Conservation (phyloP, 92 coral and sea anemone species). For the Hydrozoanthus gracilis region DNA sequence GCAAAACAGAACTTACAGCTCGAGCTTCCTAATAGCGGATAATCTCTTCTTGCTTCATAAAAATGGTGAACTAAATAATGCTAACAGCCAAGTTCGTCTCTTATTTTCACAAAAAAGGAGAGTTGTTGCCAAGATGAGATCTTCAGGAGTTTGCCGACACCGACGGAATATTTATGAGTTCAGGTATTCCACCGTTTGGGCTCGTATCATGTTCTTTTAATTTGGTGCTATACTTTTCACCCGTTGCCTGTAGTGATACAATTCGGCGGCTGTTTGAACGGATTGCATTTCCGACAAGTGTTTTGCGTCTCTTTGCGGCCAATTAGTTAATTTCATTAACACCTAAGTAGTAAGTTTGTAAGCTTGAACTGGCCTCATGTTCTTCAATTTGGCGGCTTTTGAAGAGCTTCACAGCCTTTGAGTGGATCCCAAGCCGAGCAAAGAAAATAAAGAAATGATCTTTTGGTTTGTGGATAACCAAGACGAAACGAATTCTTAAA, state of each 20-base stretch:
- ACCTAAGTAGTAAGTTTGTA: constrained; percentile 31
- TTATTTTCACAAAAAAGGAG: too few relatives aligned
- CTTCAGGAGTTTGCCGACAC: too few relatives aligned
- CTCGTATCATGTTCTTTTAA: neutral
- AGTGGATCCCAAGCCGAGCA: constrained; percentile 27
- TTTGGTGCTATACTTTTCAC: neutral
- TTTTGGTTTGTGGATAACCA: constrained; percentile 35
- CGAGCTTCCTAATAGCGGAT: too few relatives aligned
- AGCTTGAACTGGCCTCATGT: neutral
- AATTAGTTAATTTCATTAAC: constrained; percentile 49
- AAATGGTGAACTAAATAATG: too few relatives aligned
- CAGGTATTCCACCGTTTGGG: neutral
- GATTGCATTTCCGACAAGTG: constrained; percentile 32
- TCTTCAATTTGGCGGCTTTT: constrained; percentile 45
- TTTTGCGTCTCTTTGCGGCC: constrained; percentile 31
- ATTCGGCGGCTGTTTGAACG: constrained; percentile 19
- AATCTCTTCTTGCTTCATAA: too few relatives aligned
- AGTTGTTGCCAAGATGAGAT: too few relatives aligned
- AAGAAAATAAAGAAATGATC: constrained; percentile 18
- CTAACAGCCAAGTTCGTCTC: too few relatives aligned
- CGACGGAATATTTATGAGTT: neutral
- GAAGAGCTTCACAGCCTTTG: constrained; percentile 33
- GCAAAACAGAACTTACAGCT: too few relatives aligned
- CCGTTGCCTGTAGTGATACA: constrained; percentile 5
- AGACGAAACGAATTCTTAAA: neutral